Conservation (phyloP, 2,797 vertebrate species). For the Catostomus latipinnis region DNA sequence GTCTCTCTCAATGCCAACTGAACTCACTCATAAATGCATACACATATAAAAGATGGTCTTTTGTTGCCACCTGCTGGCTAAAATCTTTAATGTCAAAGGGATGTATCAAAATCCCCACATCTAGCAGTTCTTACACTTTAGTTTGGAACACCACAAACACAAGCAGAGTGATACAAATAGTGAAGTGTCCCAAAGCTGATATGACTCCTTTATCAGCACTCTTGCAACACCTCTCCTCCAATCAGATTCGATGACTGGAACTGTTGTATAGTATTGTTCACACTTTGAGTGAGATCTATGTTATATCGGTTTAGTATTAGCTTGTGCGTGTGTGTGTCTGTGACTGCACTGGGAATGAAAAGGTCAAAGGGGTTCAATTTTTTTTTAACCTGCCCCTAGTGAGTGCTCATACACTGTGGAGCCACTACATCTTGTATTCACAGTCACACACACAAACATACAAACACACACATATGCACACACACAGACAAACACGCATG, state of each 20-base stretch:
- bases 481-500: slow-evolving; percentile 2
- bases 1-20: too few species aligned
- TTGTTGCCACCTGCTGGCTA: too few species aligned
- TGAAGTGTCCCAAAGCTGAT: too few species aligned
- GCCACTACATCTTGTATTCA: slow-evolving; percentile 24
- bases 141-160: too few species aligned
- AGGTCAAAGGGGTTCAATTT: slow-evolving; percentile 37
- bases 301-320: background rate
- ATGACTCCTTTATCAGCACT: too few species aligned
- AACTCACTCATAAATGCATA: too few species aligned
- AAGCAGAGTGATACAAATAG: too few species aligned
- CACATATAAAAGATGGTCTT: too few species aligned
- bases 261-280: background rate
- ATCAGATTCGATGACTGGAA: background rate
- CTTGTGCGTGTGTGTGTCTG: background rate
- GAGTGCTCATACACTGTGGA: background rate
- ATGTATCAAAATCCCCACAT: too few species aligned
- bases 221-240: background rate
- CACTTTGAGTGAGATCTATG: background rate
- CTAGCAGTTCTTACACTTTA: too few species aligned
- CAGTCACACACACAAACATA: background rate
- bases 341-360: background rate
- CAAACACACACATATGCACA: background rate
- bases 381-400: slow-evolving; percentile 17
- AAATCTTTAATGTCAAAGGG: too few species aligned